phyloP scores from a whole-genome alignment of 2,113 vertebrate genomes.

The Porphyrio hochstetteri region DNA sequence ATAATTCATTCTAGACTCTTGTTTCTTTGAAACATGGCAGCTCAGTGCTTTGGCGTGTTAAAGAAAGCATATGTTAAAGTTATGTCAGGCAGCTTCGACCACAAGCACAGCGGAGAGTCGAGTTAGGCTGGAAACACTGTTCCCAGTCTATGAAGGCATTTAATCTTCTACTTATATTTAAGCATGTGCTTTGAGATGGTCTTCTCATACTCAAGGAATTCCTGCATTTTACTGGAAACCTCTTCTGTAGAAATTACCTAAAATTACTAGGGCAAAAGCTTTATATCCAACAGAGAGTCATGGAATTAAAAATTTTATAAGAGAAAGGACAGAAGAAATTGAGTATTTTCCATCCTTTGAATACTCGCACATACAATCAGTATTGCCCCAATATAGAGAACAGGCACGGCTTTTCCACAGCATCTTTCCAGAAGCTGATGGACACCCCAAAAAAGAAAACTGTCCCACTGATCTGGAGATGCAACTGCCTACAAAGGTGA shows the following conservation, averaged over 20 bases:
- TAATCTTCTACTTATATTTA: neutral
- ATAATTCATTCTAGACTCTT: slow-evolving; percentile 3
- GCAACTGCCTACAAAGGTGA: neutral
- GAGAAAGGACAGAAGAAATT: neutral
- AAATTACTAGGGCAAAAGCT: neutral
- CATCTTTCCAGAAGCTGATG: neutral
- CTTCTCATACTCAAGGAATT: neutral
- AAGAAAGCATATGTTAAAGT: neutral
- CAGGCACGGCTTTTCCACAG: neutral
- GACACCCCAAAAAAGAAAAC: neutral
- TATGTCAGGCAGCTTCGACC: accelerated
- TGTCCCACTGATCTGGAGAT: neutral
- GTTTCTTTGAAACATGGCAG: slow-evolving; percentile 10
- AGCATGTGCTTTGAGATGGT: neutral
- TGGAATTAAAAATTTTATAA: too few relatives aligned
- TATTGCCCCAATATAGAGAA: neutral
- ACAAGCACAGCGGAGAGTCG: neutral
- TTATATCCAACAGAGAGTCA: neutral
- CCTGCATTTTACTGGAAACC: neutral
- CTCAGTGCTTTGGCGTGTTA: neutral
- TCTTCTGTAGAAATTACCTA: neutral
- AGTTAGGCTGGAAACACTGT: neutral
- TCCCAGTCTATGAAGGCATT: neutral
- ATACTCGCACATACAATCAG: too few relatives aligned
- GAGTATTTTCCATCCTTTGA: neutral